Base-by-base conservation (phyloP, 2,888 invertebrate genomes). In the Pachydiplax longipennis region DNA sequence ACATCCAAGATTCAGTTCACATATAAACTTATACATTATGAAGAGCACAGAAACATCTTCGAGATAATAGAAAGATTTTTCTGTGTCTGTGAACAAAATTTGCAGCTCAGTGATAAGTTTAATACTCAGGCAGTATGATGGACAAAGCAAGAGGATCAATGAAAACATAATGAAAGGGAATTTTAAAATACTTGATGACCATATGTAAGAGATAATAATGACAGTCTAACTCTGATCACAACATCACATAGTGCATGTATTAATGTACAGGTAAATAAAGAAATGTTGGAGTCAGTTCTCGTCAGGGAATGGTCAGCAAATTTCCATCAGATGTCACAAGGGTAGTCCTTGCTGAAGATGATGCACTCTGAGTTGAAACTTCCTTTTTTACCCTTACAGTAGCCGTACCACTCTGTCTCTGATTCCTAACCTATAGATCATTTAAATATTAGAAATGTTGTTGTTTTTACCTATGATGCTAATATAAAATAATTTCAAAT, bases 291-390 rank as follows among this genome's bases (percentile, higher is more conserved):
- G n/a, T 13, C 35, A n/a, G 22, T 25, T n/a, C 87, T 65, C 61
- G 61, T 87, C 87, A 87, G n/a, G 87, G 65, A 65, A 87, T 87
- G 40, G 87, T 37, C 1, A 87, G 87, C 61, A 87, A 65, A 37
- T 65, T 87, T 12, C 87, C 87, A 87, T 87, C 87, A 4, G 87
- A 37, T 31, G 87, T 87, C n/a, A 87, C n/a, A 22, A 87, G 61
- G 0, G 82, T 83, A 18, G 87, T n/a, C 37, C 87, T 87, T 61
- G 87, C 87, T 31, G 87, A 35, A 22, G 87, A 25, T 18, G 87
- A 87, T n/a, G 58, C n/a, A 13, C 87, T 87, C 53, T 87, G 87
- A 10, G 87, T 40, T 58, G 87, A 18, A 15, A 61, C 40, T 40
- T 87, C 87, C 61, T 87, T 87, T 37, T 61, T n/a, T 15, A 61